Evolutionary conservation across 2,113 vertebrate species (phyloP).

Genomic region (Echinops telfairi): DNA sequence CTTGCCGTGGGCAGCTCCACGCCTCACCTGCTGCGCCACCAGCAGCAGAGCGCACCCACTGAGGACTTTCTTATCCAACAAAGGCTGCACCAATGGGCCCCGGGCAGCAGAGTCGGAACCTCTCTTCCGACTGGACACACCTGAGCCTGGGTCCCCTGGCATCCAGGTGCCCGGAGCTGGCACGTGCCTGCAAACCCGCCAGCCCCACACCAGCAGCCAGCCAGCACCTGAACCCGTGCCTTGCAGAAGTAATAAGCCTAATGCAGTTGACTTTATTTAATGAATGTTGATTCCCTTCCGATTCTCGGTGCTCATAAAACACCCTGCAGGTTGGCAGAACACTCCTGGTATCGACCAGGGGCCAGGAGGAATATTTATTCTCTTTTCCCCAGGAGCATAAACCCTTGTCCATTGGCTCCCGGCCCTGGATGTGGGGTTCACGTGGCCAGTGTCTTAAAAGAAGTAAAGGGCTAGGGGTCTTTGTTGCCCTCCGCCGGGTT

Average conservation of each 20-base stretch:
- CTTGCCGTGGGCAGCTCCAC: background rate
- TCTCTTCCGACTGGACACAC: rapidly evolving
- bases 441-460: constrained; percentile 84
- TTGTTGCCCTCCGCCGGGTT: constrained; percentile 84
- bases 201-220: constrained; percentile 8
- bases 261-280: constrained; percentile 90
- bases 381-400: constrained; percentile 84
- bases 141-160: background rate
- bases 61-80: background rate
- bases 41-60: too few species aligned
- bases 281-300: constrained; percentile 86
- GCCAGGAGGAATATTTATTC: constrained; percentile 89
- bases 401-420: constrained; percentile 76
- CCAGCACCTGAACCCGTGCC: constrained; percentile 55
- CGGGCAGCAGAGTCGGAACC: background rate
- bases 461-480: constrained; percentile 85
- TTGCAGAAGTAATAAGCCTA: constrained; percentile 88
- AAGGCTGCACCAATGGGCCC: background rate
- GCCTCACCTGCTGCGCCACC: too few species aligned
- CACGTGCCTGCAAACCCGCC: rapidly evolving
- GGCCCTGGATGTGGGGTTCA: constrained; percentile 81
- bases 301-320: constrained; percentile 89
- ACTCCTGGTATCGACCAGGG: constrained; percentile 89
- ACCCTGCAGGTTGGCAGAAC: constrained; percentile 88
- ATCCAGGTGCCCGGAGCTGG: too few species aligned